Evolutionary conservation across 2,113 vertebrate species (phyloP).

Genomic region (Microtus richardsoni): DNA sequence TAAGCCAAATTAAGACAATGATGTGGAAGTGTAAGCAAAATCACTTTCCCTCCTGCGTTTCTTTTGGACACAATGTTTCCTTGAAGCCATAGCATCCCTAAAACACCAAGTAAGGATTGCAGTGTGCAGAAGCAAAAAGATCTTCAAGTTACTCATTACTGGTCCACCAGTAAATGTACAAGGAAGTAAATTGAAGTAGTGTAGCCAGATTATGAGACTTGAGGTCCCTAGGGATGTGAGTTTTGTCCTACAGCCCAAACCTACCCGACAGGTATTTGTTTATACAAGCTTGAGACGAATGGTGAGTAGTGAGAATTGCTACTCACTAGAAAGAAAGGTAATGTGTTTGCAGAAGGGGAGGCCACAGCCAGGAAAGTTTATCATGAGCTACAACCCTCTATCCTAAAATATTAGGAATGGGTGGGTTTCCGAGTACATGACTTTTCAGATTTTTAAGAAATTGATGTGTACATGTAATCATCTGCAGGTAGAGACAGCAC

Average conservation of each 20-base stretch:
- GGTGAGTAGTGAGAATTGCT: neutral
- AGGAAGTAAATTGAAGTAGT: neutral
- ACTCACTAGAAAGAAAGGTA: neutral
- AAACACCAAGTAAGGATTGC: neutral
- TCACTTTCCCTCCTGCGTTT: neutral
- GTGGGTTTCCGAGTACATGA: neutral
- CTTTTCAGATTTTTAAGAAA: neutral
- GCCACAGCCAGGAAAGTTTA: neutral
- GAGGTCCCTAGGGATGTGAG: neutral
- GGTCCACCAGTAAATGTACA: neutral
- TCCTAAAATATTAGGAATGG: neutral
- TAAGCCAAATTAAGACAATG: neutral
- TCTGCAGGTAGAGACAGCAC: neutral
- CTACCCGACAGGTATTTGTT: neutral
- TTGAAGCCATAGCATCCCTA: neutral
- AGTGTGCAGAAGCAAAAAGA: neutral
- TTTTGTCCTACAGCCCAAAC: neutral
- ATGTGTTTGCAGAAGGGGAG: neutral
- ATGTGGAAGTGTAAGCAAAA: neutral
- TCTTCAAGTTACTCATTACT: neutral
- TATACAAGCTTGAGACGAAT: neutral
- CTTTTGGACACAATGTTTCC: neutral
- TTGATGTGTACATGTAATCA: too few relatives aligned
- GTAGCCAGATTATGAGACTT: neutral
- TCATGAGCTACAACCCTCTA: neutral